phyloP scores from a whole-genome alignment of 2,113 vertebrate species.

The Odontesthes bonariensis region DNA sequence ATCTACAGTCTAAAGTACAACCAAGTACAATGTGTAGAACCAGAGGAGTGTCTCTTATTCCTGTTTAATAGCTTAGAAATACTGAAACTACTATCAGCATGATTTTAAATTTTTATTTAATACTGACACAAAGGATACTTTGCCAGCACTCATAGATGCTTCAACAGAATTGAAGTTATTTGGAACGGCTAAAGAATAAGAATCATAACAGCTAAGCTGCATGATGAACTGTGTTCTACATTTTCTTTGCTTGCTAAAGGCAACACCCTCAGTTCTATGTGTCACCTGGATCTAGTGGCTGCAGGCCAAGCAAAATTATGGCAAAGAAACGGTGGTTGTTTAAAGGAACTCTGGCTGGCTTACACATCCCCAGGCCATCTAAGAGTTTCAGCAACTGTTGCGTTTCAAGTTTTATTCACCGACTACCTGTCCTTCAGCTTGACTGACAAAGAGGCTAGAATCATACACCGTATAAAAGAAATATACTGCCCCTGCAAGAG shows the following conservation, averaged over 20 bases:
- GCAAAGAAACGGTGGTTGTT: background rate
- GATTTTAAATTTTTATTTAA: too few species aligned
- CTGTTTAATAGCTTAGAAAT: too few species aligned
- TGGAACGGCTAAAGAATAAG: background rate
- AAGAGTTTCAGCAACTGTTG: background rate
- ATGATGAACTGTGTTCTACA: background rate
- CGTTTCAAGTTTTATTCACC: background rate
- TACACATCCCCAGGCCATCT: background rate
- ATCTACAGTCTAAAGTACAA: background rate
- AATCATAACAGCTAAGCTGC: background rate
- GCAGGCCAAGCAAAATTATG: background rate
- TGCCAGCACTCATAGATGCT: background rate
- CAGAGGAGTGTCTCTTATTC: too few species aligned
- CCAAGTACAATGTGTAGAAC: too few species aligned
- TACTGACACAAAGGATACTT: background rate
- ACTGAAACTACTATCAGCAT: background rate
- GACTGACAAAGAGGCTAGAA: background rate
- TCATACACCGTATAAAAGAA: background rate
- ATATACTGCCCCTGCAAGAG: background rate
- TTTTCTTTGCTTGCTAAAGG: background rate
- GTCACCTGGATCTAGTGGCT: background rate
- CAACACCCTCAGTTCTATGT: background rate
- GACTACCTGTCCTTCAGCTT: background rate
- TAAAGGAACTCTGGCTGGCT: background rate
- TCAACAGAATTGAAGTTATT: too few species aligned